Evolutionary conservation across 2,113 vertebrate genomes (phyloP).

Genomic region (Symphodus melops): DNA sequence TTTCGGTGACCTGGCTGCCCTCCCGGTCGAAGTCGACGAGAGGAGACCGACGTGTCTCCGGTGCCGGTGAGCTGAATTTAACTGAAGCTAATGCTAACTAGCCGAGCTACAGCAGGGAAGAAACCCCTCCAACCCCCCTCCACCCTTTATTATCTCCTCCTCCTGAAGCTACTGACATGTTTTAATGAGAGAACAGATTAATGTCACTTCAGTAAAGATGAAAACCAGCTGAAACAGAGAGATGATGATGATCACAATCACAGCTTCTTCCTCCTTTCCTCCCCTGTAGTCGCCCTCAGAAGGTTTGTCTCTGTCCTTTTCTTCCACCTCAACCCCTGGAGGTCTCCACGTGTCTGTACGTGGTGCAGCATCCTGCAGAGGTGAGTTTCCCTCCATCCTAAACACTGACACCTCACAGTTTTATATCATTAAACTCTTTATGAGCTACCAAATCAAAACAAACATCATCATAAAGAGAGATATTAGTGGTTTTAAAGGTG

Average conservation of each 20-base stretch:
- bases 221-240: constrained; percentile 38
- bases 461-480: too few relatives aligned
- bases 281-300: constrained; percentile 90
- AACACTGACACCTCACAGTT: too few relatives aligned
- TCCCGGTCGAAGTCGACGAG: constrained; percentile 86
- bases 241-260: constrained; percentile 21
- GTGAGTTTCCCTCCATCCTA: constrained; percentile 76
- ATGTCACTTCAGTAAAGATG: constrained; percentile 41
- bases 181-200: constrained; percentile 42
- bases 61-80: constrained; percentile 85
- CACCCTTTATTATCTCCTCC: background rate
- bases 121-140: background rate
- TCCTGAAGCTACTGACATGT: constrained; percentile 14
- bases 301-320: constrained; percentile 97
- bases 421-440: too few relatives aligned
- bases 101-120: background rate
- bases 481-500: too few relatives aligned
- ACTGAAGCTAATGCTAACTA: constrained; percentile 66
- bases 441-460: too few relatives aligned
- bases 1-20: constrained; percentile 84
- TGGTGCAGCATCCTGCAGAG: constrained; percentile 98
- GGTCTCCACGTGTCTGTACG: constrained; percentile 92
- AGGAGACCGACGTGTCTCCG: constrained; percentile 89
- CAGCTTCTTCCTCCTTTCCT: constrained; percentile 62
- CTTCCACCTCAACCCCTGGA: constrained; percentile 89